Conservation (phyloP, 2,888 invertebrate species). For the Phytoseiulus persimilis region DNA sequence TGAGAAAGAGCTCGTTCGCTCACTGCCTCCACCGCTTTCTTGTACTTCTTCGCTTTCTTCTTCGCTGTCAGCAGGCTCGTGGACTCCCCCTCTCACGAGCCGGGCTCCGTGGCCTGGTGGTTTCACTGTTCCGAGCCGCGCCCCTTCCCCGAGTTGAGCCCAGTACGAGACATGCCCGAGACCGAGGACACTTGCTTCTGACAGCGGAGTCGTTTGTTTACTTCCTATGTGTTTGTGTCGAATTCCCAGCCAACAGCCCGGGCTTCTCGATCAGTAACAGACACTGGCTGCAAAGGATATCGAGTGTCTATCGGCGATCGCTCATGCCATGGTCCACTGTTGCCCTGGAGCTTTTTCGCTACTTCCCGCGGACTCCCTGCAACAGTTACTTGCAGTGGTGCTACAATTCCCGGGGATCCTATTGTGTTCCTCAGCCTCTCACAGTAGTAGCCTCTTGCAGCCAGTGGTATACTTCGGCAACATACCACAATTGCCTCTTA, state of each 20-base stretch:
- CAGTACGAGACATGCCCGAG: not conserved
- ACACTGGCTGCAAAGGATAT: not conserved
- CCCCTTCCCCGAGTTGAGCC: not conserved
- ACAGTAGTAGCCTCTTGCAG: not conserved
- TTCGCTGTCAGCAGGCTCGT: too few species aligned
- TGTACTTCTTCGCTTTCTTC: too few species aligned
- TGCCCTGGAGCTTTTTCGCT: not conserved
- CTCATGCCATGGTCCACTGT: not conserved
- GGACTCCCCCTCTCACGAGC: too few species aligned
- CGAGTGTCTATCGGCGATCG: not conserved
- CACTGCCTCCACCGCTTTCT: not conserved
- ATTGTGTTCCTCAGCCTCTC: not conserved
- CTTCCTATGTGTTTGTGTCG: not conserved
- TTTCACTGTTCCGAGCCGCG: not conserved
- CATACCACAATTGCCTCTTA: too few species aligned
- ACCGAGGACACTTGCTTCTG: not conserved
- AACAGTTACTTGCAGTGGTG: not conserved
- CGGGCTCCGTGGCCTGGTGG: not conserved
- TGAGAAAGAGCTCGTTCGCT: not conserved
- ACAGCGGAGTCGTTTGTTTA: not conserved
- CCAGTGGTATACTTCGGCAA: not conserved
- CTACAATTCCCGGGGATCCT: too few species aligned
- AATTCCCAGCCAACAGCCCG: not conserved
- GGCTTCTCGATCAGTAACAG: not conserved
- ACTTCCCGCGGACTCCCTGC: not conserved